phyloP scores from a whole-genome alignment of 2,113 vertebrate species.

The Rhabdornis inornatus region DNA sequence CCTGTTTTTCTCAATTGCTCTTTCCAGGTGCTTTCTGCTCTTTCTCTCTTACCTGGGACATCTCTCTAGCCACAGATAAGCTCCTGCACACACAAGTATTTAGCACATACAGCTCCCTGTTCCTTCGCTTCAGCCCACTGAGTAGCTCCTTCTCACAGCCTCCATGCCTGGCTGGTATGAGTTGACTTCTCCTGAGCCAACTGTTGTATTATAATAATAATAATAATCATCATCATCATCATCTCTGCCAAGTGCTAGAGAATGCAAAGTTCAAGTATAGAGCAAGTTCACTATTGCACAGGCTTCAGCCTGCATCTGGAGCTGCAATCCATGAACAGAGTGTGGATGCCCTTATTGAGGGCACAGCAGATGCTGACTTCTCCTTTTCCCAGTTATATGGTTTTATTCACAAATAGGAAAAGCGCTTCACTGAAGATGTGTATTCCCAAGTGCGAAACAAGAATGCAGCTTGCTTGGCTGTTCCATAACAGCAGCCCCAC shows the following conservation, averaged over 20 bases:
- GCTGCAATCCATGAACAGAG: background rate
- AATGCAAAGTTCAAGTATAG: background rate
- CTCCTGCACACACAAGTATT: background rate
- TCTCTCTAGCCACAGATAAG: background rate
- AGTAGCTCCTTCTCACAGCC: background rate
- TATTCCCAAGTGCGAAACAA: background rate
- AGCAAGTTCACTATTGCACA: background rate
- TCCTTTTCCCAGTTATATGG: background rate
- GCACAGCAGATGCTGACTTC: background rate
- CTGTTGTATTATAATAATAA: background rate
- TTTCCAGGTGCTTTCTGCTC: background rate
- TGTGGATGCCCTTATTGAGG: background rate
- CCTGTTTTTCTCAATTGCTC: background rate
- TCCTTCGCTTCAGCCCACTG: background rate
- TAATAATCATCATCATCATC: too few relatives aligned
- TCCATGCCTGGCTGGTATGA: background rate
- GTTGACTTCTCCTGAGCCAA: background rate
- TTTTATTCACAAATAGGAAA: background rate
- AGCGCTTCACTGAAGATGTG: background rate
- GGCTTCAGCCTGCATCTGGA: background rate
- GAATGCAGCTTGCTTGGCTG: background rate
- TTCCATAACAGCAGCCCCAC: background rate
- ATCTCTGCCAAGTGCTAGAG: background rate
- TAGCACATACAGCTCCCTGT: background rate
- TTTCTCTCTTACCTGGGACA: background rate